Evolutionary conservation across 2,113 vertebrate genomes (phyloP).

Genomic region (Nerophis lumbriciformis): DNA sequence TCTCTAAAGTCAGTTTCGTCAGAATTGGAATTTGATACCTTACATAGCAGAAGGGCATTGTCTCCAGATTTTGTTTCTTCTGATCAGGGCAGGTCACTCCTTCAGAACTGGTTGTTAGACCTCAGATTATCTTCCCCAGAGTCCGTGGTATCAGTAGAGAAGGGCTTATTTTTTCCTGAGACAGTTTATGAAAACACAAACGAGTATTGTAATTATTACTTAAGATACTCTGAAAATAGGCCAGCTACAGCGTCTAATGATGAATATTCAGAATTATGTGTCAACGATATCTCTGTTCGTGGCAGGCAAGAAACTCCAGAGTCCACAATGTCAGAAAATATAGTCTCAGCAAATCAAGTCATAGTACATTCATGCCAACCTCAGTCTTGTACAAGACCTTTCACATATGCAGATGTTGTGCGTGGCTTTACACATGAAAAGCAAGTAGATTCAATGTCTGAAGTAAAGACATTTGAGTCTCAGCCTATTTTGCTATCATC

Average conservation of each 20-base stretch:
- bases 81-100: too few relatives aligned
- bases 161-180: background rate
- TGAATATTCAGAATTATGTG: conserved; percentile 2
- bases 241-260: conserved; percentile 15
- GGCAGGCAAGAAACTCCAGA: conserved; percentile 15
- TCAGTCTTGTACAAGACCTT: too few relatives aligned
- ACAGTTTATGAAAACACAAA: background rate
- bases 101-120: too few relatives aligned
- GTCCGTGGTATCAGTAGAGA: conserved; percentile 10
- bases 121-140: too few relatives aligned
- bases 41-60: too few relatives aligned
- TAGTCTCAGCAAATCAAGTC: accelerated
- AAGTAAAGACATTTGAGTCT: background rate
- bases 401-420: conserved; percentile 2
- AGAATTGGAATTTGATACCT: too few relatives aligned
- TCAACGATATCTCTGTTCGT: conserved; percentile 4
- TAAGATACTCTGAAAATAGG: conserved; percentile 3
- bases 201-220: conserved; percentile 36
- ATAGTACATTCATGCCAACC: background rate
- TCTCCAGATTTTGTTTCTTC: too few relatives aligned
- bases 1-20: too few relatives aligned
- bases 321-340: background rate
- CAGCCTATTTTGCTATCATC: background rate
- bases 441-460: accelerated
- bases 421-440: background rate